Evolutionary conservation across 2,888 invertebrate genomes (phyloP).

Genomic region (Sericinus montela): DNA sequence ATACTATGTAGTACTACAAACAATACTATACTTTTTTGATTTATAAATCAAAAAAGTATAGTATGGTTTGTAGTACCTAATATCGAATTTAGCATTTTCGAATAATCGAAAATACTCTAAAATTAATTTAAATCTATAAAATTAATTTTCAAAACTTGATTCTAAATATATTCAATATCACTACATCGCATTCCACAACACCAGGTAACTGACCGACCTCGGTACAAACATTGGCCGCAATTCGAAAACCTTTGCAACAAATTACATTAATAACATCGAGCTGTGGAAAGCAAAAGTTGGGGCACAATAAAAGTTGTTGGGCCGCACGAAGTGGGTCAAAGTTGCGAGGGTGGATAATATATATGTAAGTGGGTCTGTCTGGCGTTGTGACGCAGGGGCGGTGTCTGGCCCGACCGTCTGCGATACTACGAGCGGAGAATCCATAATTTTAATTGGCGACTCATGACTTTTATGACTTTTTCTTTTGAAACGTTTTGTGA

Average conservation of each 20-base stretch:
- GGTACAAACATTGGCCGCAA: background rate
- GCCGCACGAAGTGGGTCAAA: constrained; percentile 59
- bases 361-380: constrained; percentile 50
- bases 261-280: constrained; percentile 24
- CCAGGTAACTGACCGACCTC: constrained; percentile 3
- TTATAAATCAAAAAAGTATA: too few species aligned
- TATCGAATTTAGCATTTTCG: too few species aligned
- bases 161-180: too few species aligned
- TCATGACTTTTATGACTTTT: constrained; percentile 13
- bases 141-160: too few species aligned
- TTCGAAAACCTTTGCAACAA: constrained; percentile 11
- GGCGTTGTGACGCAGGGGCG: constrained; percentile 12
- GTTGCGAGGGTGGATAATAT: constrained; percentile 41
- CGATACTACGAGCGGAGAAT: constrained; percentile 26
- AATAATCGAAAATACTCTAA: too few species aligned
- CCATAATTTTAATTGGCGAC: constrained; percentile 27
- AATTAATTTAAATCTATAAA: too few species aligned
- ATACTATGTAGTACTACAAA: too few species aligned
- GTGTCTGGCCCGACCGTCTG: constrained; percentile 27
- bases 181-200: background rate
- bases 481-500: constrained; percentile 4
- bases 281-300: constrained; percentile 36
- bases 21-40: too few species aligned
- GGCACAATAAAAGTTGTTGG: constrained; percentile 53
- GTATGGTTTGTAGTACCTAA: too few species aligned